Evolutionary conservation across 2,888 invertebrate genomes (phyloP).

Genomic region (Cremastinae sp.): DNA sequence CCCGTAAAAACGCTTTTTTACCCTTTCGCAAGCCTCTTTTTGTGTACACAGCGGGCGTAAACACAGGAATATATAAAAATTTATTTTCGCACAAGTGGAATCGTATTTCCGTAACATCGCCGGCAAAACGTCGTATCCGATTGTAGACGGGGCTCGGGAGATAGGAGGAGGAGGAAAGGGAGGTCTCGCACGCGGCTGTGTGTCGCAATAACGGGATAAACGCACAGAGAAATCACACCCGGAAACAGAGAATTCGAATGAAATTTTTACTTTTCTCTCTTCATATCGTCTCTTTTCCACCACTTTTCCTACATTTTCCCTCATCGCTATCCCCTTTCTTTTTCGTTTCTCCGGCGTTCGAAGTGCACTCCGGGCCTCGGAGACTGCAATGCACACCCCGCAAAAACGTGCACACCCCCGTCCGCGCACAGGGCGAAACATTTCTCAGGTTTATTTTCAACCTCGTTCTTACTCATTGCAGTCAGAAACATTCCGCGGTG

Average conservation of each 20-base stretch:
- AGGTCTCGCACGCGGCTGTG: too few species aligned
- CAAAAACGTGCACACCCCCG: neutral
- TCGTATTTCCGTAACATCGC: too few species aligned
- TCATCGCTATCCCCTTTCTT: neutral
- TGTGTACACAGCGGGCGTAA: neutral
- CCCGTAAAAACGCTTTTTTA: neutral
- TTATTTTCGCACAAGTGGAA: too few species aligned
- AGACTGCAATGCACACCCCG: constrained; percentile 7
- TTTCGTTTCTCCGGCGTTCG: neutral
- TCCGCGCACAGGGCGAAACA: neutral
- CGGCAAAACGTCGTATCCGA: too few species aligned
- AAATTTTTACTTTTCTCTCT: neutral
- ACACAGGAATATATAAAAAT: too few species aligned
- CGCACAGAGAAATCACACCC: too few species aligned
- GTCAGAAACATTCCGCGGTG: constrained; percentile 30
- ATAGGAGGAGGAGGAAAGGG: too few species aligned
- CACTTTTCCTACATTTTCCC: too few species aligned
- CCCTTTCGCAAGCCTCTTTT: neutral
- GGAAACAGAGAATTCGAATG: constrained; percentile 20
- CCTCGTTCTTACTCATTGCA: constrained; percentile 6
- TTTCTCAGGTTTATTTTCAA: constrained; percentile 23
- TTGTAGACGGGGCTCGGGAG: too few species aligned
- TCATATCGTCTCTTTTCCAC: too few species aligned
- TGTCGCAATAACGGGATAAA: too few species aligned
- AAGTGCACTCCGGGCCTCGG: constrained; percentile 14